Percentiles rank a stretch among this genome's conserved stretches.
Conservation (phyloP, 2,888 invertebrate genomes). For the Microctonus brassicae region DNA sequence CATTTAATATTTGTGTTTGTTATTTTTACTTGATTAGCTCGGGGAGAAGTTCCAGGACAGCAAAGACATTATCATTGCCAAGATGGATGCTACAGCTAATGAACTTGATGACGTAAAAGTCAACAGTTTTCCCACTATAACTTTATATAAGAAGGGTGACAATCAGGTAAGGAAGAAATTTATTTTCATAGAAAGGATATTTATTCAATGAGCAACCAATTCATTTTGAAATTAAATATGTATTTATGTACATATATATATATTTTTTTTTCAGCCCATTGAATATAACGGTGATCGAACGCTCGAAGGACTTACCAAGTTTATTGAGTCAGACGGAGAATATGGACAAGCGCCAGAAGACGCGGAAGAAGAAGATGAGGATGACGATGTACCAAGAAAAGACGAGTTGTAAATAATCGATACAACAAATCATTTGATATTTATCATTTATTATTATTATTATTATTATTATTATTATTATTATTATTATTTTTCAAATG, state of each 20-base stretch:
- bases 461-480: no score
- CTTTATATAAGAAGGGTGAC: conserved; percentile 92
- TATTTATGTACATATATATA: no score
- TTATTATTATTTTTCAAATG: conserved; percentile 33
- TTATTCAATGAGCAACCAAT: conserved; percentile 10
- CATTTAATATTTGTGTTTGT: conserved; percentile 14
- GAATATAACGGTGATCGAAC: conserved; percentile 97
- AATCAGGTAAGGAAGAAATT: conserved; percentile 76
- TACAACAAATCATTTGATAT: no score
- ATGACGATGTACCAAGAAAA: conserved; percentile 80
- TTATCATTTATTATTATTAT: no score
- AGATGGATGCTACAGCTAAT: conserved; percentile 99
- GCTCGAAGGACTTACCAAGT: conserved; percentile 91
- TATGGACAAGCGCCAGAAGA: conserved; percentile 80
- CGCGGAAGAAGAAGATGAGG: conserved; percentile 78
- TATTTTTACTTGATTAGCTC: conserved; percentile 73
- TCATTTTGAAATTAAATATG: conserved; percentile 31
- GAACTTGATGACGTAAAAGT: conserved; percentile 97
- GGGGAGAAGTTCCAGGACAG: conserved; percentile 92
- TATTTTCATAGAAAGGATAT: not conserved
- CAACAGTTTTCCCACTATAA: conserved; percentile 94
- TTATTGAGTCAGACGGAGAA: conserved; percentile 91
- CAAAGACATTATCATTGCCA: conserved; percentile 90
- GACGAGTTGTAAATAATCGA: conserved; percentile 80
- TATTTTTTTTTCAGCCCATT: conserved; percentile 72